Percentiles rank a stretch among this genome's conserved stretches.
These are phyloP conservation scores for Glossophaga mutica DNA, from an alignment of 2,797 vertebrate genomes.

Conservation along the genomic window DNA sequence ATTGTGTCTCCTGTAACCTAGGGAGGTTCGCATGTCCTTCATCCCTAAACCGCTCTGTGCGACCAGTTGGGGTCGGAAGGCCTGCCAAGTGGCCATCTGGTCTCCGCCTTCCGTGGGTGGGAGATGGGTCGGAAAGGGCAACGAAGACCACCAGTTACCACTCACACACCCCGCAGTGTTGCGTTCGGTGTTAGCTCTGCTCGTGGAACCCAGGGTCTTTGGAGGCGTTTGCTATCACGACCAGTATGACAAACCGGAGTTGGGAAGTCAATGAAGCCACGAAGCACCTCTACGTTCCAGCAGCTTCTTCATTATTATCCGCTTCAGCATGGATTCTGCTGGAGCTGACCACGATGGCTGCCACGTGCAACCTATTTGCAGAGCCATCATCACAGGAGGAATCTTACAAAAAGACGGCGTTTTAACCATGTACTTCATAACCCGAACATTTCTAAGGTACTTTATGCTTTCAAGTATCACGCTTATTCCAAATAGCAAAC, in stretches of 20 bases:
- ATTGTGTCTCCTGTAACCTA: not conserved
- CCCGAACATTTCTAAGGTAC: not conserved
- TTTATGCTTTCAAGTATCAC: not conserved
- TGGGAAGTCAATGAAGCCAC: not conserved
- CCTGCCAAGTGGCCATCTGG: not conserved
- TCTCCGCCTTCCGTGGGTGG: not conserved
- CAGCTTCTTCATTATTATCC: not conserved
- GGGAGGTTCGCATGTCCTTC: not conserved
- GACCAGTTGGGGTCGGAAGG: too few relatives aligned
- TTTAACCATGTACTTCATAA: not conserved
- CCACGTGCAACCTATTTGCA: not conserved
- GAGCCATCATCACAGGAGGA: not conserved
- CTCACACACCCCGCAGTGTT: not conserved
- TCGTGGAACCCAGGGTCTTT: not conserved
- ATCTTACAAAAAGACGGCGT: not conserved
- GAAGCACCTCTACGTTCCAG: not conserved
- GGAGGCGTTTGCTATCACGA: not conserved
- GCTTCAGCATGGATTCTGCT: not conserved
- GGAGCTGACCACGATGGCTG: not conserved
- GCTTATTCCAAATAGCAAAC: not conserved
- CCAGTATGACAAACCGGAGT: not conserved
- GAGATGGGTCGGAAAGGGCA: not conserved
- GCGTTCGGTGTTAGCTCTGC: not conserved
- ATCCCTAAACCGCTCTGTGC: not conserved
- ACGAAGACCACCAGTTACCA: not conserved